Evolutionary conservation across 2,888 invertebrate species (phyloP).

Genomic region (Cryptocheilus praepositus): DNA sequence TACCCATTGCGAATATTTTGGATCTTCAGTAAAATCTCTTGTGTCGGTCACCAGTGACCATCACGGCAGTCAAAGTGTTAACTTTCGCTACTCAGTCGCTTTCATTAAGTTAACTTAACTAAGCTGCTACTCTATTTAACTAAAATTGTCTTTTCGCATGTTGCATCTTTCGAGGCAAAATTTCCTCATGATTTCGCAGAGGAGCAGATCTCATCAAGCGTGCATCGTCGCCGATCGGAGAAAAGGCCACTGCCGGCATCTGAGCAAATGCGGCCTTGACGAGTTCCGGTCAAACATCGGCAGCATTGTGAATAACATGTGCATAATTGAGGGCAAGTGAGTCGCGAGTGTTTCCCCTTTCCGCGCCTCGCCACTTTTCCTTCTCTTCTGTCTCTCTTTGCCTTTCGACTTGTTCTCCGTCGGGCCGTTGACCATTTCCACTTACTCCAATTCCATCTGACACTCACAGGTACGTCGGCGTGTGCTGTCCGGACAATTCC

Average conservation of each 20-base stretch:
- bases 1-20: too few species aligned
- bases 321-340: slow-evolving; percentile 82
- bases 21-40: too few species aligned
- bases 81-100: too few species aligned
- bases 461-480: slow-evolving; percentile 79
- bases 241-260: slow-evolving; percentile 82
- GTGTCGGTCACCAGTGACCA: too few species aligned
- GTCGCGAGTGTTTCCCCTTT: slow-evolving; percentile 44
- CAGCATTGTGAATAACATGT: slow-evolving; percentile 81
- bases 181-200: slow-evolving; percentile 35
- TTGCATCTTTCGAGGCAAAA: too few species aligned
- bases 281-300: slow-evolving; percentile 79
- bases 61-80: too few species aligned
- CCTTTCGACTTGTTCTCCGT: not conserved
- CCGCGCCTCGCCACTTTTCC: not conserved
- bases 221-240: slow-evolving; percentile 79
- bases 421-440: too few species aligned
- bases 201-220: slow-evolving; percentile 79
- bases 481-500: slow-evolving; percentile 83
- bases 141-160: too few species aligned
- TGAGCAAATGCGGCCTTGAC: slow-evolving; percentile 79
- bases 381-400: not conserved
- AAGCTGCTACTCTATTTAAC: too few species aligned
- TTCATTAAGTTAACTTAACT: too few species aligned
- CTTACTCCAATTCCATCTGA: too few species aligned